Percentiles rank a stretch among this genome's conserved stretches.
phyloP scores from a whole-genome alignment of 2,797 vertebrate species.

The Tachyglossus aculeatus region DNA sequence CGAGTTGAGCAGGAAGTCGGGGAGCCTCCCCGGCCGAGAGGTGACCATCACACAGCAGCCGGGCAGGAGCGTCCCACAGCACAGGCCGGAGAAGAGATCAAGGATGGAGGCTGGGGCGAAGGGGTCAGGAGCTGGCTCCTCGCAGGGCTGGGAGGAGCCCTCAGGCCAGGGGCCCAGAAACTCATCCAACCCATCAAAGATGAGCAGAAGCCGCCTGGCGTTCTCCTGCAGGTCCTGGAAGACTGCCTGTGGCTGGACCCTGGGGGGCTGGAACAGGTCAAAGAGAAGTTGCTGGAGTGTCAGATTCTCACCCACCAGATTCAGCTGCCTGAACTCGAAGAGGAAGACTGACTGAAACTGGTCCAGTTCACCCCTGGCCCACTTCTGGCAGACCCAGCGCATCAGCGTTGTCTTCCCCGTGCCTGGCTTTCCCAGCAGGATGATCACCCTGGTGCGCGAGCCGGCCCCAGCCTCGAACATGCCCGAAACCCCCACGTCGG shows the following conservation, averaged over 20 bases:
- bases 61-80: conserved; percentile 78
- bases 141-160: background rate
- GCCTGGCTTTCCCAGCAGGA: conserved; percentile 84
- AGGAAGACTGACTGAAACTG: conserved; percentile 81
- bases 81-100: conserved; percentile 81
- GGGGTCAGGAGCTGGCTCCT: background rate
- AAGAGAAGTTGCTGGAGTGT: conserved; percentile 86
- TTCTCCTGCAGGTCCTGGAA: conserved; percentile 80
- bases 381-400: conserved; percentile 79
- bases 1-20: conserved; percentile 67
- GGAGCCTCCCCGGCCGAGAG: conserved; percentile 78
- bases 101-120: conserved; percentile 46
- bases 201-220: conserved; percentile 77
- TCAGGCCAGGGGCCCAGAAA: conserved; percentile 54
- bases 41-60: conserved; percentile 88
- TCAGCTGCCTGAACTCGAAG: conserved; percentile 89
- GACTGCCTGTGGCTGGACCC: conserved; percentile 69
- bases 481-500: conserved; percentile 73
- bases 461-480: conserved; percentile 71
- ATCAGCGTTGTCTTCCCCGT: conserved; percentile 88
- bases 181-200: conserved; percentile 93
- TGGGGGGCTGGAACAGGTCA: conserved; percentile 75
- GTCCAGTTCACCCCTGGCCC: conserved; percentile 80
- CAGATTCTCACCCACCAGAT: conserved; percentile 73
- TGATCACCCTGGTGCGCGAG: conserved; percentile 61